phyloP scores from a whole-genome alignment of 1,140 invertebrate species.

The Heliconius eleuchia region DNA sequence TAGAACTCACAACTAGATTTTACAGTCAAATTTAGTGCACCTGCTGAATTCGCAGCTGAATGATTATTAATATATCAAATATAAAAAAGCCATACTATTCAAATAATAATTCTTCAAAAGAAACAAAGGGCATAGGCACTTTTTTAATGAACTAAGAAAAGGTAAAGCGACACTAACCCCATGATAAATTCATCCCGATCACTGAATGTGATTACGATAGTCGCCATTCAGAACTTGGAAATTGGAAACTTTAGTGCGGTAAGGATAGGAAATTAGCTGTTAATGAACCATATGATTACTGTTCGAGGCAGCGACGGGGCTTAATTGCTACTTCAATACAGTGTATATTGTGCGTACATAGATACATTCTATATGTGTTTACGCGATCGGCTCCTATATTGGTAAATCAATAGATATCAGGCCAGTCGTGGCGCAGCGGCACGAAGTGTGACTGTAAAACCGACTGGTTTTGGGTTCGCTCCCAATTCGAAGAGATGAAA shows the following conservation, averaged over 20 bases:
- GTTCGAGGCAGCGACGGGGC: constrained; percentile 5
- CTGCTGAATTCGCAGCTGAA: no score
- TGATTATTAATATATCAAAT: no score
- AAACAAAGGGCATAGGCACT: background rate
- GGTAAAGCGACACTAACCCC: background rate
- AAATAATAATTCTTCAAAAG: background rate
- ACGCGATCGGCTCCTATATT: no score
- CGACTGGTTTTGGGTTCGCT: no score
- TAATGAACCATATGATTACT: constrained; percentile 5
- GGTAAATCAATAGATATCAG: no score
- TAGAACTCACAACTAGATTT: no score
- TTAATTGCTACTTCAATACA: background rate
- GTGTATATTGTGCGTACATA: background rate
- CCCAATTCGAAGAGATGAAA: no score
- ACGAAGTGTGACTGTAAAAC: no score
- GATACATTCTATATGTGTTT: background rate
- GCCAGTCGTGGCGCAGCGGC: no score
- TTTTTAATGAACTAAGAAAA: background rate
- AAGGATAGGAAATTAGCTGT: constrained; percentile 3
- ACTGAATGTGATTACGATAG: background rate
- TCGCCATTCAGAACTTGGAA: background rate
- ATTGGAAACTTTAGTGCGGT: constrained; percentile 10
- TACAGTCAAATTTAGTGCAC: no score
- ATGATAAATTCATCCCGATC: background rate
- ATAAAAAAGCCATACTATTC: no score